Evolutionary conservation across 1,140 invertebrate genomes (phyloP).

Genomic region (Diabrotica undecimpunctata): DNA sequence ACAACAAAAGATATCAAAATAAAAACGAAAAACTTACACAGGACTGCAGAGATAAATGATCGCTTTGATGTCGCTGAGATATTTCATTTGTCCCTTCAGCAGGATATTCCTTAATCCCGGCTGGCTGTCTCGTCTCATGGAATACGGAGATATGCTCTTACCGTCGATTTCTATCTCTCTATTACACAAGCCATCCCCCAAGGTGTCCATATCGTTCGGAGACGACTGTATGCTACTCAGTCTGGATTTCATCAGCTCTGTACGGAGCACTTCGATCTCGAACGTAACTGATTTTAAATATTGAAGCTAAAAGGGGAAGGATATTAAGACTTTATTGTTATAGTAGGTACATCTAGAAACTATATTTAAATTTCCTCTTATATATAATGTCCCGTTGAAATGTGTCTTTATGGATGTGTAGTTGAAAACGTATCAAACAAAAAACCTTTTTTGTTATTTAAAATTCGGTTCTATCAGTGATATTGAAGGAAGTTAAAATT

Average conservation of each 20-base stretch:
- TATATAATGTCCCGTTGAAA: not conserved
- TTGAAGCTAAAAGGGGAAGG: slow-evolving; percentile 49
- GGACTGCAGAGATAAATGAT: slow-evolving; percentile 83
- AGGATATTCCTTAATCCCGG: slow-evolving; percentile 63
- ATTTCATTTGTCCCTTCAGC: slow-evolving; percentile 81
- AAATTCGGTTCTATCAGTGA: too few species aligned
- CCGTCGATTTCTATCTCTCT: slow-evolving; percentile 37
- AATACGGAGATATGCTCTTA: slow-evolving; percentile 51
- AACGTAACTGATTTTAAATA: slow-evolving; percentile 61
- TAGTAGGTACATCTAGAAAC: not conserved
- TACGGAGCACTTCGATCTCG: slow-evolving; percentile 56
- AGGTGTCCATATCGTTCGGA: slow-evolving; percentile 17
- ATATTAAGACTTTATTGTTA: not conserved
- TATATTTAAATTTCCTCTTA: not conserved
- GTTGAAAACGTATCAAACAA: too few species aligned
- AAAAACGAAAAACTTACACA: slow-evolving; percentile 58
- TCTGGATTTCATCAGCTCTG: slow-evolving; percentile 25
- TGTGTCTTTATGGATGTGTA: too few species aligned
- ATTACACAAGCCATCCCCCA: slow-evolving; percentile 17
- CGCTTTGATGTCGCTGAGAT: slow-evolving; percentile 71
- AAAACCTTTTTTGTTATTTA: too few species aligned
- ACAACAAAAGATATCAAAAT: not conserved
- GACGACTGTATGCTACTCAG: slow-evolving; percentile 3
- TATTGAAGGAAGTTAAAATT: too few species aligned
- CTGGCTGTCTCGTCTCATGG: slow-evolving; percentile 59